Base-by-base conservation (phyloP, 2,113 vertebrate genomes). In the Sisor rabdophorus region DNA sequence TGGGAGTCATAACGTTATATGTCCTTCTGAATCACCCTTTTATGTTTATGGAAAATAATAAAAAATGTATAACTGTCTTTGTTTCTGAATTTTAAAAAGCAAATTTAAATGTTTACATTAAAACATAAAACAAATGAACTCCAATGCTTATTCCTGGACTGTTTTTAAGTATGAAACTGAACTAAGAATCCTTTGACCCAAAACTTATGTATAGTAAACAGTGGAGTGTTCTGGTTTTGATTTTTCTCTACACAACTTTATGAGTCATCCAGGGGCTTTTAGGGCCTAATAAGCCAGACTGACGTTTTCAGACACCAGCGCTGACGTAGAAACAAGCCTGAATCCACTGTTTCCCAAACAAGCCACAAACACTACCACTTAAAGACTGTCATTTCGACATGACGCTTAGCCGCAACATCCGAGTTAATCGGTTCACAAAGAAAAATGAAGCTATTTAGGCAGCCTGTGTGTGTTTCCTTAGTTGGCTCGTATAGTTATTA, bases 401-500 rank as follows among this genome's bases (percentile, higher is more conserved):
- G 63, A 17, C 0, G 11, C 52, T n/a, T 24, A 11, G 36, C 52
- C 53, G 60, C 28, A 30, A 50, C 20, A n/a, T 32, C 65, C 2
- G 12, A 52, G 32, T 50, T 71, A 12, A 16, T 40, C 52, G 2
- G 64, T 69, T 69, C 74, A 44, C 44, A 36, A 56, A 53, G 16
- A 32, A 55, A 67, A 67, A 58, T 8, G 55, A 11, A 50, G 65
- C 28, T 44, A 69, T 69, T 50, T 36, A 69, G 47, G 70, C 75
- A 77, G 30, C 26, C 53, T 75, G 73, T 24, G 50, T 44, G 75
- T 68, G 28, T 79, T 59, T 58, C 60, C 24, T 74, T 73, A 55
- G 81, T 76, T 75, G 80, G 71, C 64, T 59, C 71, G 55, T 79
- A 72, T 71, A 79, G 72, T 65, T 26, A 36, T 70, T 69, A 26